Conservation (phyloP, 2,113 vertebrate genomes). For the Theristicus caerulescens region DNA sequence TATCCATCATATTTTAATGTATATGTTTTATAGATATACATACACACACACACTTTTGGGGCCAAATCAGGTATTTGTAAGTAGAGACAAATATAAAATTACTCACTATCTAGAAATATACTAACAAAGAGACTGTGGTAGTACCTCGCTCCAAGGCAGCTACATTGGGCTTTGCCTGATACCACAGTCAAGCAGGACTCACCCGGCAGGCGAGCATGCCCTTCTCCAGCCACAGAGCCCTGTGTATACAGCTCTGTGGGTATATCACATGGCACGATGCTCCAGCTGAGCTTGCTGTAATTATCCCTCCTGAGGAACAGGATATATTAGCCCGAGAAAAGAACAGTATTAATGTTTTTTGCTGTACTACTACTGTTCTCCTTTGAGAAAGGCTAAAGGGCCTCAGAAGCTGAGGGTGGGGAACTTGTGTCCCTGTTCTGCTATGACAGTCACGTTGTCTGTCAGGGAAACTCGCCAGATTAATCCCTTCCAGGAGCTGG, state of each 20-base stretch:
- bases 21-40: neutral
- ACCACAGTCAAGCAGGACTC: neutral
- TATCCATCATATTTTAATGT: neutral
- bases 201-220: neutral
- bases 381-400: neutral
- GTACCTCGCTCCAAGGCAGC: neutral
- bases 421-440: neutral
- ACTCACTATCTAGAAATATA: neutral
- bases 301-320: neutral
- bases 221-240: neutral
- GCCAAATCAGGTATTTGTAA: neutral
- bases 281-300: neutral
- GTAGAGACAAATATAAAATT: neutral
- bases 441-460: neutral
- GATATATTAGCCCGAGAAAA: neutral
- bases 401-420: neutral
- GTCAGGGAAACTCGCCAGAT: neutral
- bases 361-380: neutral
- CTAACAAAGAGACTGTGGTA: neutral
- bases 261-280: accelerated
- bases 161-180: neutral
- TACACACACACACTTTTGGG: neutral
- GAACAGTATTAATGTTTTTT: neutral
- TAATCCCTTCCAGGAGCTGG: neutral
- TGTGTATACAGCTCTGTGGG: accelerated